Evolutionary conservation across 2,888 invertebrate species (phyloP).

Genomic region (Chrysina gloriosa): DNA sequence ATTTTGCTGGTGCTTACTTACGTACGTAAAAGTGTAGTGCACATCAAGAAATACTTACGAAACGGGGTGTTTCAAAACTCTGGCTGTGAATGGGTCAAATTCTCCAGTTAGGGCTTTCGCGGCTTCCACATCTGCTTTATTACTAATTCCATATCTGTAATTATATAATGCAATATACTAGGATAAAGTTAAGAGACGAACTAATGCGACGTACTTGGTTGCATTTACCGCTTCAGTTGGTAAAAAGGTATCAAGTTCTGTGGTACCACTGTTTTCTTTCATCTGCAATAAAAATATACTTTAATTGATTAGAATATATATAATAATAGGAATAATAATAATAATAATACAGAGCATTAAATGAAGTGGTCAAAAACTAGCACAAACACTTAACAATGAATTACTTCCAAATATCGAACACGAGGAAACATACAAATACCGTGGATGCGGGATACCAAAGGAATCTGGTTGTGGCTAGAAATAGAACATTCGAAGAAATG

Average conservation of each 20-base stretch:
- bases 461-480: no score
- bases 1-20: no score
- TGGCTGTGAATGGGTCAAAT: slow-evolving; percentile 81
- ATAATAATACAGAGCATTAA: no score
- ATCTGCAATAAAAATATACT: slow-evolving; percentile 28
- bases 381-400: no score
- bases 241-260: slow-evolving; percentile 42
- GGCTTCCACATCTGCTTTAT: slow-evolving; percentile 71
- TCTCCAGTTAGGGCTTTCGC: slow-evolving; percentile 62
- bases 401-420: no score
- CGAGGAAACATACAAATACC: no score
- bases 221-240: slow-evolving; percentile 39
- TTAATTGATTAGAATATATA: neutral
- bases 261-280: slow-evolving; percentile 32
- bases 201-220: slow-evolving; percentile 43
- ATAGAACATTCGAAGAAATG: no score
- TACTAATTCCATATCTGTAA: slow-evolving; percentile 73
- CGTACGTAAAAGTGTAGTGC: no score
- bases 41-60: slow-evolving; percentile 78
- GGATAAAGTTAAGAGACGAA: neutral
- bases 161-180: neutral
- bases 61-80: slow-evolving; percentile 80
- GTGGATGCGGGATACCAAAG: no score
- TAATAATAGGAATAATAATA: neutral
- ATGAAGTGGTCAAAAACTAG: no score